A percentile compares a stretch with the other conserved stretches of the same genome.
Evolutionary conservation across 1,140 invertebrate genomes (phyloP).

Genomic region (Sycophaga agraensis): DNA sequence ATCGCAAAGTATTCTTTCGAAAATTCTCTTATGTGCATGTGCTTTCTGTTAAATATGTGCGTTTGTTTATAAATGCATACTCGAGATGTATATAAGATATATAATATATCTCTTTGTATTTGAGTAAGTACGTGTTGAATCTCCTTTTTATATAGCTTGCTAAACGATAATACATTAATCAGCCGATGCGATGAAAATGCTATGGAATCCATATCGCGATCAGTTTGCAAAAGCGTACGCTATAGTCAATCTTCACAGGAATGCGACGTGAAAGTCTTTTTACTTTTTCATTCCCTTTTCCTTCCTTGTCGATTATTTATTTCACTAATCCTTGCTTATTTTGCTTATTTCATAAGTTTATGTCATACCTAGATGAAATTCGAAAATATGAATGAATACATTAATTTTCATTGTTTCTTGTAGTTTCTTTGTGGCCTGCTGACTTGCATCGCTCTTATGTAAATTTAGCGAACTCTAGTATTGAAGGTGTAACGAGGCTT

Average conservation of each 20-base stretch:
- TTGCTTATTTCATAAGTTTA: background rate
- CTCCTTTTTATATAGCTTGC: constrained; percentile 36
- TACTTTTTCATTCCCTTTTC: constrained; percentile 23
- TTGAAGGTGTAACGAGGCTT: too few species aligned
- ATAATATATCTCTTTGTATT: background rate
- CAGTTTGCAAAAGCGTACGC: constrained; percentile 41
- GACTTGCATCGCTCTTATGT: background rate
- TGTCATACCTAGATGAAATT: constrained; percentile 17
- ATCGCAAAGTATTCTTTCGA: background rate
- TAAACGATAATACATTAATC: constrained; percentile 47
- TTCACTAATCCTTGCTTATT: constrained; percentile 15
- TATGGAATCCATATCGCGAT: constrained; percentile 33
- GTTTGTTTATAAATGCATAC: too few species aligned
- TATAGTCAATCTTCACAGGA: constrained; percentile 35
- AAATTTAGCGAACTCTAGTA: background rate
- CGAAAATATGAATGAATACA: constrained; percentile 24
- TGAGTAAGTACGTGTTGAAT: constrained; percentile 1
- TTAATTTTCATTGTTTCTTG: background rate
- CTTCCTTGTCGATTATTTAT: constrained; percentile 21
- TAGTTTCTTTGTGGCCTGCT: background rate
- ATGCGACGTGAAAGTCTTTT: constrained; percentile 28
- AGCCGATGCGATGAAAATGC: constrained; percentile 33
- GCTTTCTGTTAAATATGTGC: background rate
- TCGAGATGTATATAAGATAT: too few species aligned
- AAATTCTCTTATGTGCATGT: background rate